Percentiles rank a stretch among this genome's conserved stretches.
phyloP scores from a whole-genome alignment of 2,797 vertebrate genomes.

The Prunella strophiata region DNA sequence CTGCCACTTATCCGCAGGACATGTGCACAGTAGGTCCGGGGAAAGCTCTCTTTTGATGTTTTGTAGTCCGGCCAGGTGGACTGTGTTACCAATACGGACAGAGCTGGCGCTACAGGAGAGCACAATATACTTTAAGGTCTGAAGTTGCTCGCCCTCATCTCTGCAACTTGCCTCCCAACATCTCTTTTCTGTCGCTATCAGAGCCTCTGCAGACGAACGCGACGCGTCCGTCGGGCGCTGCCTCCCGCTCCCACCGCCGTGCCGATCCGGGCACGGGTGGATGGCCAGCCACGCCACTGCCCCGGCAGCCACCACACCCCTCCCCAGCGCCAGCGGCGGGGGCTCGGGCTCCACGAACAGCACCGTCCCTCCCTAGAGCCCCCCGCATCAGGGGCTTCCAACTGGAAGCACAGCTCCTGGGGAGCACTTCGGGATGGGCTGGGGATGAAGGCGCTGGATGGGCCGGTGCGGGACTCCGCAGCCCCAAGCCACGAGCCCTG shows the following conservation, averaged over 20 bases:
- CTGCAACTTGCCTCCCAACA: neutral
- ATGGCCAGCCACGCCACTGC: neutral
- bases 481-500: neutral
- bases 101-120: neutral
- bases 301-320: neutral
- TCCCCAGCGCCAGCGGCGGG: accelerated
- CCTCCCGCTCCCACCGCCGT: neutral
- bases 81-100: neutral
- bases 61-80: neutral
- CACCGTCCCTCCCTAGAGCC: neutral
- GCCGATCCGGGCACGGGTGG: neutral
- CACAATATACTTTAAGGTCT: neutral
- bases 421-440: neutral
- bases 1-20: neutral
- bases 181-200: neutral
- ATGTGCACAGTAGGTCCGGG: neutral
- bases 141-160: neutral
- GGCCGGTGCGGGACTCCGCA: neutral
- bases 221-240: neutral
- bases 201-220: neutral
- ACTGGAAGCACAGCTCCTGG: neutral
- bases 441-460: neutral
- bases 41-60: neutral
- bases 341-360: neutral
- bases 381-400: neutral